These are phyloP conservation scores for Opisthocomus hoazin DNA, from an alignment of 2,113 vertebrate species.

Conservation along the genomic window DNA sequence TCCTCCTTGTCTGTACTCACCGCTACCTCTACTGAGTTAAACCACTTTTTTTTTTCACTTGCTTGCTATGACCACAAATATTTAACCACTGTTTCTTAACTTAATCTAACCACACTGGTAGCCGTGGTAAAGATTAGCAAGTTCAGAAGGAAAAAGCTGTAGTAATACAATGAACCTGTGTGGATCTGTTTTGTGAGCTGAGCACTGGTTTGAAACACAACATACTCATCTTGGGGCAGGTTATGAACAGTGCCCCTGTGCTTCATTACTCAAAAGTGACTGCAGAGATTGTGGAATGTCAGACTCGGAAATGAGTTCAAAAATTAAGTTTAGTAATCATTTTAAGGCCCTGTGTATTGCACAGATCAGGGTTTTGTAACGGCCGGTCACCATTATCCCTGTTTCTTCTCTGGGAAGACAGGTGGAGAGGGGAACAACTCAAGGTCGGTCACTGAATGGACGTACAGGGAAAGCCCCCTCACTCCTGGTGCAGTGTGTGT, in stretches of 20 bases:
- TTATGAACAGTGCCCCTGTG: not conserved
- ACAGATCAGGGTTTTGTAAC: not conserved
- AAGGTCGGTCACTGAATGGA: not conserved
- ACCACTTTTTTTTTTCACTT: not conserved
- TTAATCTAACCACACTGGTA: not conserved
- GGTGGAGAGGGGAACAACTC: not conserved
- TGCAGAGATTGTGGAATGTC: not conserved
- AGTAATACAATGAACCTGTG: not conserved
- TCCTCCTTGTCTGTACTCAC: not conserved
- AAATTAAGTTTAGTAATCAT: not conserved
- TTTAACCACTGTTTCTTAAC: not conserved
- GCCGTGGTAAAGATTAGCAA: not conserved
- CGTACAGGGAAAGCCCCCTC: not conserved
- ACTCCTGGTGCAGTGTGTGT: not conserved
- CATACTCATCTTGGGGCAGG: fast-evolving
- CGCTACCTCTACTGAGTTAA: not conserved
- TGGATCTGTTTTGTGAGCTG: not conserved
- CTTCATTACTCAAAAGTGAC: not conserved
- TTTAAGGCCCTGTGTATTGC: not conserved
- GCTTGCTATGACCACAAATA: not conserved
- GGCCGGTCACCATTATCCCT: not conserved
- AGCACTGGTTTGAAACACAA: not conserved
- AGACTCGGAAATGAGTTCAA: not conserved
- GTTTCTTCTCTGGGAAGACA: not conserved
- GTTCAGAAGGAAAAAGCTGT: not conserved